Percentiles rank a stretch among this genome's conserved stretches.
phyloP scores from a whole-genome alignment of 1,140 invertebrate species.

The Leptonema lineaticorne region DNA sequence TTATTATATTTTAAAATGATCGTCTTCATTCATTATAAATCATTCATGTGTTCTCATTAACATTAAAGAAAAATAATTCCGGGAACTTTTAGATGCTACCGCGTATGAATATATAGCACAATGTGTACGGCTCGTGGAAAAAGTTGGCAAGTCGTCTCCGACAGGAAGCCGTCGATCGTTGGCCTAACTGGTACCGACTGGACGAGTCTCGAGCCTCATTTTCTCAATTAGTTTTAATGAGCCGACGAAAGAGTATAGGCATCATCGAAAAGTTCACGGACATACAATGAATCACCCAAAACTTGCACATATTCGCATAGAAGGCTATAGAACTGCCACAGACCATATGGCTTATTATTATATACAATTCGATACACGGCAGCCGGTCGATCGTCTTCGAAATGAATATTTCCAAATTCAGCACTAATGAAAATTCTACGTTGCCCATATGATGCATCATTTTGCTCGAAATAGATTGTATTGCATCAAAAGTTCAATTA shows the following conservation, averaged over 20 bases:
- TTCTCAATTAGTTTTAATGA: conserved; percentile 27
- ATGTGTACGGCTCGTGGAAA: background rate
- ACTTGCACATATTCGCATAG: background rate
- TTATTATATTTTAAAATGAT: too few relatives aligned
- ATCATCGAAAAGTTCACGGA: background rate
- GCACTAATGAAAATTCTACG: background rate
- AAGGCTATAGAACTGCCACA: too few relatives aligned
- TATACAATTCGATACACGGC: background rate
- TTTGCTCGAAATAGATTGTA: background rate
- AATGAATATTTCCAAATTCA: background rate
- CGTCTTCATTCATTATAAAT: too few relatives aligned
- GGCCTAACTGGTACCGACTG: conserved; percentile 17
- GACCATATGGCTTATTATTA: conserved; percentile 2
- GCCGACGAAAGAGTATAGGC: background rate
- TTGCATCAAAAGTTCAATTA: background rate
- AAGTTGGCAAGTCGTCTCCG: background rate
- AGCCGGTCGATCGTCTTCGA: background rate
- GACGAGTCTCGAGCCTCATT: conserved; percentile 22
- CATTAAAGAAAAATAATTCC: too few relatives aligned
- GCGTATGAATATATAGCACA: too few relatives aligned
- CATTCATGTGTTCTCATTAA: too few relatives aligned
- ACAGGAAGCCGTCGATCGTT: conserved; percentile 17
- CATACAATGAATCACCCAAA: background rate
- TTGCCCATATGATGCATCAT: background rate
- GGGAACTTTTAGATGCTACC: too few relatives aligned